Evolutionary conservation across 2,113 vertebrate genomes (phyloP).

Genomic region (Circaetus gallicus): DNA sequence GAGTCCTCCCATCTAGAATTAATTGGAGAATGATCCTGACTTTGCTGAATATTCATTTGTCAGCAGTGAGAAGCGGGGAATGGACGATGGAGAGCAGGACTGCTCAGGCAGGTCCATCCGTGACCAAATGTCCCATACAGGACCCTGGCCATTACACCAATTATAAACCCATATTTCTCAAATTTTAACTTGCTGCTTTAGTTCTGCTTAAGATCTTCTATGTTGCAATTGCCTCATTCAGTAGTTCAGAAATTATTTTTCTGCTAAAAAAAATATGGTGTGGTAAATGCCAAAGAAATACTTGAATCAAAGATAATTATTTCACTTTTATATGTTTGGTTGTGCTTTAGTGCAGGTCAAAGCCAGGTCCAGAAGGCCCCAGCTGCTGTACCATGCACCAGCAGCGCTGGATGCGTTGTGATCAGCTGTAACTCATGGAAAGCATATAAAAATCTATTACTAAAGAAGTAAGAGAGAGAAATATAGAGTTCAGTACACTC

Average conservation of each 20-base stretch:
- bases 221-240: fast-evolving
- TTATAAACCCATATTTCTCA: background rate
- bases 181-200: background rate
- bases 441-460: background rate
- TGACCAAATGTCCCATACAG: background rate
- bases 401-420: background rate
- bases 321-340: background rate
- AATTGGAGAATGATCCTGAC: background rate
- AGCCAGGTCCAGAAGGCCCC: background rate
- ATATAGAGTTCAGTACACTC: background rate
- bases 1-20: background rate
- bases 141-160: too few species aligned
- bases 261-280: background rate
- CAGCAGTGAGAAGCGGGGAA: background rate
- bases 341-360: background rate
- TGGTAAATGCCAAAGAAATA: background rate
- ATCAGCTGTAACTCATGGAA: background rate
- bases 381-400: background rate
- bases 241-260: background rate
- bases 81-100: fast-evolving
- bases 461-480: background rate
- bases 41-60: background rate
- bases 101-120: background rate
- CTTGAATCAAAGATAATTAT: background rate
- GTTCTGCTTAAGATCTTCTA: background rate